Evolutionary conservation across 2,888 invertebrate genomes (phyloP).

Genomic region (Andrena bicolor): DNA sequence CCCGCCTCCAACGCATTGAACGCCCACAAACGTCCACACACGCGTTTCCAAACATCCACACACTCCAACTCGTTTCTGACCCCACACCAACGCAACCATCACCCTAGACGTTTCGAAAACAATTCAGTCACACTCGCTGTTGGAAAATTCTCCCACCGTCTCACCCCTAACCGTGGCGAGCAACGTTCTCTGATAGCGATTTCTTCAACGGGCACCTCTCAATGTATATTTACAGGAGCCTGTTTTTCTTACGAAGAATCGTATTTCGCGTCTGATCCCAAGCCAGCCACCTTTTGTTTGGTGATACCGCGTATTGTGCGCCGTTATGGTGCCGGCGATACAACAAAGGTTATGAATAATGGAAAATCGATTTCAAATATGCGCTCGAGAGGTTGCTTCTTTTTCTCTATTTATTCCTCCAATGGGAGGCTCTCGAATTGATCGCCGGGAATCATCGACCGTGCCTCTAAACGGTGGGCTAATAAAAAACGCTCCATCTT

Average conservation of each 20-base stretch:
- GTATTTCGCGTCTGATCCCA: neutral
- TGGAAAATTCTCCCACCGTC: too few species aligned
- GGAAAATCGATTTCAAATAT: conserved; percentile 3
- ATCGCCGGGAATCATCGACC: conserved; percentile 9
- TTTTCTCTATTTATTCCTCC: neutral
- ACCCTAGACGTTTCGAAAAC: too few species aligned
- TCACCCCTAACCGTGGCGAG: too few species aligned
- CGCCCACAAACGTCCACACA: too few species aligned
- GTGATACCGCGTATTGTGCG: neutral
- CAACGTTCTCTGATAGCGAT: too few species aligned
- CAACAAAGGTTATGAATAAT: conserved; percentile 15
- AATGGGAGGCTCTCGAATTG: conserved; percentile 25
- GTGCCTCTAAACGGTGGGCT: conserved; percentile 16
- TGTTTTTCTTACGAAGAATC: neutral
- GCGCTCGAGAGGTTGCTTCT: neutral
- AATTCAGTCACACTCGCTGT: too few species aligned
- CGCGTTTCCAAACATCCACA: too few species aligned
- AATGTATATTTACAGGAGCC: too few species aligned
- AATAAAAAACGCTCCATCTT: conserved; percentile 48
- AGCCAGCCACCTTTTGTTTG: conserved; percentile 2
- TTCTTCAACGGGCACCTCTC: too few species aligned
- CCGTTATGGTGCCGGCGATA: neutral
- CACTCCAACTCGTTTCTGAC: too few species aligned
- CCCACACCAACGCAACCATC: too few species aligned
- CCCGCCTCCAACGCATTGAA: too few species aligned